Evolutionary conservation across 1,140 invertebrate species (phyloP).

Genomic region (Pogonomyrmex barbatus): DNA sequence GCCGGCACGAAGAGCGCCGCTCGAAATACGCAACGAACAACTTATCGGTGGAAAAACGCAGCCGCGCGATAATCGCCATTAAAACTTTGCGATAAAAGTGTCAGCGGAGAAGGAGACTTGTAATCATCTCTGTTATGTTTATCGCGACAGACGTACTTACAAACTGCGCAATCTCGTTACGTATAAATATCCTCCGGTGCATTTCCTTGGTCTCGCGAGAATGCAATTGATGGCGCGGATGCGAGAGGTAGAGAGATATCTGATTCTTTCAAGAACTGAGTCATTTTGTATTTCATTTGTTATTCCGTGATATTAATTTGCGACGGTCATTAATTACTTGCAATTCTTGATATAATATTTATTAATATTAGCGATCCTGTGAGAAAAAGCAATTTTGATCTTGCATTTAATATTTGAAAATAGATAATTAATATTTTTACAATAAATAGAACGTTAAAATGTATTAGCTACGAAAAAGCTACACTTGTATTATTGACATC

Average conservation of each 20-base stretch:
- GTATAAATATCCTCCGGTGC: constrained; percentile 24
- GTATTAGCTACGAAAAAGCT: background rate
- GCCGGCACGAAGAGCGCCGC: constrained; percentile 50
- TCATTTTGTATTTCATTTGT: constrained; percentile 11
- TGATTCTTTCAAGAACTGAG: background rate
- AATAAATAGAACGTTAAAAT: background rate
- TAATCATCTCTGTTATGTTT: constrained; percentile 46
- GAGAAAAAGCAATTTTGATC: background rate
- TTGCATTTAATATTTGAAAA: background rate
- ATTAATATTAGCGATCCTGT: background rate
- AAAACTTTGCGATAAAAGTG: constrained; percentile 49
- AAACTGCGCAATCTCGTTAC: constrained; percentile 41
- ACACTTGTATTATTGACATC: background rate
- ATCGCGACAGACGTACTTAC: constrained; percentile 53
- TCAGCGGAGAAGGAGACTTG: background rate
- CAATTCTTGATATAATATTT: background rate
- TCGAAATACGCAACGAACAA: constrained; percentile 42
- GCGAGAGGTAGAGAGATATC: constrained; percentile 11
- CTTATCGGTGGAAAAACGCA: constrained; percentile 50
- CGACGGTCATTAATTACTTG: background rate
- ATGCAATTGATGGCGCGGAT: constrained; percentile 12
- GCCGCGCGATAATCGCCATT: constrained; percentile 56
- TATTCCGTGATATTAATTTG: background rate
- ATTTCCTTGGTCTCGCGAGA: constrained; percentile 24
- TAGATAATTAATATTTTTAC: background rate